Evolutionary conservation across 2,797 vertebrate species (phyloP).

Genomic region (Epinephelus coioides): DNA sequence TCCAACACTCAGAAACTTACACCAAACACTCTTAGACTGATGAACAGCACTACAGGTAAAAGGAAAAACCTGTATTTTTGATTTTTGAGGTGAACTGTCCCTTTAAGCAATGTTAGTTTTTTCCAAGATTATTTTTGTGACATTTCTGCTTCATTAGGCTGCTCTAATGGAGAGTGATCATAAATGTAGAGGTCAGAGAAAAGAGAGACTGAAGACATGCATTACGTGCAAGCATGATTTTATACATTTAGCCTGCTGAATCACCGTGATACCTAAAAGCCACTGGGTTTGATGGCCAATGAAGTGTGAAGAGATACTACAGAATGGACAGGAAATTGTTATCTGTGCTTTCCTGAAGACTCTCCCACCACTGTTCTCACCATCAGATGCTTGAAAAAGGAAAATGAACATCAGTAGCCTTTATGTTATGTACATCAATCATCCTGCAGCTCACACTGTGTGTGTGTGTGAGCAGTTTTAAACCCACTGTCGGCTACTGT

Average conservation of each 20-base stretch:
- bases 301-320: slow-evolving; percentile 34
- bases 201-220: not conserved
- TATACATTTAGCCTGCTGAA: slow-evolving; percentile 43
- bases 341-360: slow-evolving; percentile 28
- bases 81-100: too few relatives aligned
- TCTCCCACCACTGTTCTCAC: slow-evolving; percentile 19
- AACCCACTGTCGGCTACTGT: slow-evolving; percentile 17
- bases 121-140: slow-evolving; percentile 15
- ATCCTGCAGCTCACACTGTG: slow-evolving; percentile 36
- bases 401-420: slow-evolving; percentile 10
- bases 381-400: slow-evolving; percentile 12
- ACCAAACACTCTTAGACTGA: too few relatives aligned
- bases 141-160: slow-evolving; percentile 37
- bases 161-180: slow-evolving; percentile 36
- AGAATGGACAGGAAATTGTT: slow-evolving; percentile 38
- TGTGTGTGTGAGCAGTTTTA: slow-evolving; percentile 39
- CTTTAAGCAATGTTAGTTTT: slow-evolving; percentile 22
- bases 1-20: too few relatives aligned
- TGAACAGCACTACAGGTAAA: too few relatives aligned
- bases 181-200: slow-evolving; percentile 18
- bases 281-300: slow-evolving; percentile 41
- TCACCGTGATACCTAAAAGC: slow-evolving; percentile 12
- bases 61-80: too few relatives aligned
- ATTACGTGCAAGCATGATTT: slow-evolving; percentile 17
- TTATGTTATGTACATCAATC: slow-evolving; percentile 30